These are phyloP conservation scores for Thumatha senex DNA, from an alignment of 2,888 invertebrate genomes.

Conservation along the genomic window DNA sequence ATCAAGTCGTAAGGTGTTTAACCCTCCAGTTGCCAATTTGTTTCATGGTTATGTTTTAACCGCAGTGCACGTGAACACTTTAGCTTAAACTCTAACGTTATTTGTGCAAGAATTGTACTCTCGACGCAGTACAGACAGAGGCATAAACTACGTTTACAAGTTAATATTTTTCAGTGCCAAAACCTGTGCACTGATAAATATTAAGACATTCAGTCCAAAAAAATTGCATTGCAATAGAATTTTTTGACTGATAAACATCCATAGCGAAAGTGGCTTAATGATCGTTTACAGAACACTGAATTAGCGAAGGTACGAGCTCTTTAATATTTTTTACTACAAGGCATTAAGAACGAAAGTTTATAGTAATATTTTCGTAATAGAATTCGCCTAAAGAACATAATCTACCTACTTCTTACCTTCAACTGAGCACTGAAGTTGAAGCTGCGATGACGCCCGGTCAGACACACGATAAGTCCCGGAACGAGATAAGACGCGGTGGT, in stretches of 20 bases:
- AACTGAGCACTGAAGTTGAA: conserved; percentile 16
- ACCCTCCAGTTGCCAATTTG: neutral
- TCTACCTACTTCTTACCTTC: neutral
- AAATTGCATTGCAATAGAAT: too few species aligned
- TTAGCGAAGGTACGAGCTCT: too few species aligned
- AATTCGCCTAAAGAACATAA: neutral
- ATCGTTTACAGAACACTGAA: too few species aligned
- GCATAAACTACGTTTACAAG: too few species aligned
- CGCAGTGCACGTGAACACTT: neutral
- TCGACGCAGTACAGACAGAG: too few species aligned
- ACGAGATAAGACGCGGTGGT: conserved; percentile 55
- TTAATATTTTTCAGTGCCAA: too few species aligned
- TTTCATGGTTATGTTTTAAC: conserved; percentile 2
- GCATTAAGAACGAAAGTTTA: too few species aligned
- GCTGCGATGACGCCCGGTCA: conserved; percentile 45
- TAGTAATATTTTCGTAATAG: neutral
- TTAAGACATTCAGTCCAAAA: too few species aligned
- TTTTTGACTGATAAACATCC: too few species aligned
- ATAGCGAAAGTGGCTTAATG: too few species aligned
- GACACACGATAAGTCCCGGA: conserved; percentile 53
- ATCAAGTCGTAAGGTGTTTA: conserved; percentile 13
- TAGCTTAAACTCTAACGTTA: neutral
- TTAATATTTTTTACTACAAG: neutral
- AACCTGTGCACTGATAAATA: too few species aligned
- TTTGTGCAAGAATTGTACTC: neutral